Conservation (phyloP, 2,797 vertebrate genomes). For the Mormyrus hasselquistii region DNA sequence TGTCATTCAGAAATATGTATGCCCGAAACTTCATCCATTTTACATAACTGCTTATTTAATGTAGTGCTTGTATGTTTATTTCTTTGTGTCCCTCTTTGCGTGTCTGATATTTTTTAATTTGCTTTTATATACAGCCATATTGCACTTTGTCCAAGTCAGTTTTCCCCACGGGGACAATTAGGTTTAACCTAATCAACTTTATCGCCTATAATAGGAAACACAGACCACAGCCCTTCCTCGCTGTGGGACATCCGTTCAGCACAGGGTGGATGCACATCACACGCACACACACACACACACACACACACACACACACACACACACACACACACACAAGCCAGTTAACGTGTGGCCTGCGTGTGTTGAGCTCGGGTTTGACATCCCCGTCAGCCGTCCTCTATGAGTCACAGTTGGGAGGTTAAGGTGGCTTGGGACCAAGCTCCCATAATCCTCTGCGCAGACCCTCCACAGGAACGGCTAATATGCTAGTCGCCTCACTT, state of each 20-base stretch:
- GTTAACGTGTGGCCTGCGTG: neutral
- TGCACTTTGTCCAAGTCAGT: neutral
- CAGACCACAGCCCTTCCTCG: neutral
- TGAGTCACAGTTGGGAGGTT: neutral
- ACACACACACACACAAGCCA: neutral
- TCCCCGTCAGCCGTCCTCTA: neutral
- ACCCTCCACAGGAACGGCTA: neutral
- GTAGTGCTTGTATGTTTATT: neutral
- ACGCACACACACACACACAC: neutral
- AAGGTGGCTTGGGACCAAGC: neutral
- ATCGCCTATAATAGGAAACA: neutral
- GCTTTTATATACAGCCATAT: neutral
- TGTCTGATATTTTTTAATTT: neutral
- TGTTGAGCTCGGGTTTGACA: neutral
- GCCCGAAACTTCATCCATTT: neutral
- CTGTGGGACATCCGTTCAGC: neutral
- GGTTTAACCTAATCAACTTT: neutral
- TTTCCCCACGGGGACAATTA: neutral
- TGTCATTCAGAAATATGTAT: neutral
- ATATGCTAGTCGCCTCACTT: neutral
- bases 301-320: neutral
- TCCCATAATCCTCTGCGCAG: neutral
- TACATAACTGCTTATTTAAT: neutral
- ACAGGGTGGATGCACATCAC: neutral
- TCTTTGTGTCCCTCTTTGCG: neutral